phyloP scores from a whole-genome alignment of 1,140 invertebrate genomes.

The Diprion similis region DNA sequence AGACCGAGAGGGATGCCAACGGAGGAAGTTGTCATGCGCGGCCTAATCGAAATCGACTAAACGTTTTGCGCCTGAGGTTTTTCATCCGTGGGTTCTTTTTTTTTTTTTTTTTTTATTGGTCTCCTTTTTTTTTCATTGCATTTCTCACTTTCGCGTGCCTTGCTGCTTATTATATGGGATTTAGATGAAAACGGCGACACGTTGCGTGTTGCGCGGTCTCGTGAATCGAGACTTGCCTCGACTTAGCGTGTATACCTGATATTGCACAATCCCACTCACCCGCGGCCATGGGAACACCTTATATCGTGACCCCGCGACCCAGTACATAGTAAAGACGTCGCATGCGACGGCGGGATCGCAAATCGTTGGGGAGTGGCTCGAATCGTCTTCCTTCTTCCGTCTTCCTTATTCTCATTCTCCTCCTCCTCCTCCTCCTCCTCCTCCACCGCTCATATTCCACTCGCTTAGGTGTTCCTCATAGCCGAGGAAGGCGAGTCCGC shows the following conservation, averaged over 20 bases:
- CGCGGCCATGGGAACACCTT: neutral
- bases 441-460: neutral
- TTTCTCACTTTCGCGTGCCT: too few species aligned
- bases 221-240: too few species aligned
- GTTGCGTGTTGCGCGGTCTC: too few species aligned
- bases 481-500: neutral
- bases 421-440: neutral
- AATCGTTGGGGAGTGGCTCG: constrained; percentile 2
- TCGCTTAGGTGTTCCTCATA: neutral
- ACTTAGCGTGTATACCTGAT: neutral
- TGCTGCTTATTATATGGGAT: too few species aligned
- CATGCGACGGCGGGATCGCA: neutral
- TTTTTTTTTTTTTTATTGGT: too few species aligned
- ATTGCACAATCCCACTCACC: neutral
- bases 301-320: too few species aligned
- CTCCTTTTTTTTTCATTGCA: too few species aligned
- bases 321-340: neutral
- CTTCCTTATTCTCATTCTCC: constrained; percentile 1
- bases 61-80: too few species aligned
- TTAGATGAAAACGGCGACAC: too few species aligned
- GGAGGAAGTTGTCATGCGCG: too few species aligned
- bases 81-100: too few species aligned
- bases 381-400: neutral
- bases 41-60: too few species aligned
- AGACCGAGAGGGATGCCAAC: neutral